Percentiles rank a stretch among this genome's conserved stretches.
These are phyloP conservation scores for Scleropages formosus DNA, from an alignment of 2,797 vertebrate species.

Conservation along the genomic window DNA sequence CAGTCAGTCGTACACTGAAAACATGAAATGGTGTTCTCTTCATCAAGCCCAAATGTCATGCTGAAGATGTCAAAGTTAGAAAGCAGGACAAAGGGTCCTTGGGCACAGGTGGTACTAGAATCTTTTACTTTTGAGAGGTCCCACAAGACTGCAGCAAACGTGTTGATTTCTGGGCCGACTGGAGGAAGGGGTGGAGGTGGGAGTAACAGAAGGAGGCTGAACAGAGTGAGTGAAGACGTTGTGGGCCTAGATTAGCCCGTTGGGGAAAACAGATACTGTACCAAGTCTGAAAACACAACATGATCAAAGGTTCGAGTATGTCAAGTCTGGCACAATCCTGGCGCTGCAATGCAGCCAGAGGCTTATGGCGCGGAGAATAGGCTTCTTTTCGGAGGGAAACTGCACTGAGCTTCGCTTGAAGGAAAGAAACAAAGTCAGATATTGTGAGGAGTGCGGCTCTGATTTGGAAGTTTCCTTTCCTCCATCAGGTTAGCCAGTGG, in stretches of 20 bases:
- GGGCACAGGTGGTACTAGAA: not conserved
- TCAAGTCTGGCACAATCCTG: conserved; percentile 46
- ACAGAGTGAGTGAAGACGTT: conserved; percentile 18
- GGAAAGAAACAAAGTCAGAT: conserved; percentile 18
- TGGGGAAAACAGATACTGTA: conserved; percentile 28
- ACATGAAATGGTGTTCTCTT: not conserved
- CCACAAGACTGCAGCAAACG: not conserved
- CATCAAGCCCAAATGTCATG: not conserved
- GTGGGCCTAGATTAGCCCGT: conserved; percentile 24
- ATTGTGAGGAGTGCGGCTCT: conserved; percentile 48
- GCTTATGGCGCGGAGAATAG: conserved; percentile 34
- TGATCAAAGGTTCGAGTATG: conserved; percentile 47
- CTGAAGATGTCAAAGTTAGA: not conserved
- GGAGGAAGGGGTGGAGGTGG: not conserved
- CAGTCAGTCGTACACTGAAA: not conserved
- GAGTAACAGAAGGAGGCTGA: not conserved
- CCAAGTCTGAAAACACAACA: conserved; percentile 40
- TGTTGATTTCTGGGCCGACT: not conserved
- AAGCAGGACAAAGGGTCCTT: conserved; percentile 11
- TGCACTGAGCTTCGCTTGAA: conserved; percentile 30
- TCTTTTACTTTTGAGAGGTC: not conserved
- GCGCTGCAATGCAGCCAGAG: conserved; percentile 45
- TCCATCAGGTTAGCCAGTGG: conserved; percentile 40
- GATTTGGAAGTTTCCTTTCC: conserved; percentile 52
- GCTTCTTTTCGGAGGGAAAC: not conserved